Evolutionary conservation across 2,113 vertebrate genomes (phyloP), one percentile per base, ranked within the genome.

Genomic region (Thermophis baileyi): DNA sequence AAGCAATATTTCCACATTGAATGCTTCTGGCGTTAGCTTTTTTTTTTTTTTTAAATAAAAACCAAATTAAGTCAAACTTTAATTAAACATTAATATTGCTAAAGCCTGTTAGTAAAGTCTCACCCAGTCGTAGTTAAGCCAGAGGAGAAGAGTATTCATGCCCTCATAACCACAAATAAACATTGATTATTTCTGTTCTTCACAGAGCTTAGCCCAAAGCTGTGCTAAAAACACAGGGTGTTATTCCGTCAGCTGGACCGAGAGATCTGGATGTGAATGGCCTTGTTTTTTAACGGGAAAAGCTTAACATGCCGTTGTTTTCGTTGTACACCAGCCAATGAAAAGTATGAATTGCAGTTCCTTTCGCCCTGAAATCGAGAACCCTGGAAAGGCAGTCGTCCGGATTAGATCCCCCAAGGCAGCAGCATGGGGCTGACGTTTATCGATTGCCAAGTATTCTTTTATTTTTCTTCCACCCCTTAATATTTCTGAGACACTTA

Each of bases 321-420:
- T 87, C 50, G 63, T 93, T 93, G 92, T 93, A 93, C 47, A 22
- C 81, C 51, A 55, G 89, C 92, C 92, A 93, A 90, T 85, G 40
- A 87, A 87, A 93, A 90, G 89, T 90, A 93, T 93, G 90, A 51
- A 86, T 44, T 86, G 74, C 81, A 60, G 46, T 54, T 93, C 89
- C 88, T 93, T 86, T 51, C 60, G 46, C 74, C 7, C n/a, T 63
- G 89, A 90, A 90, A 90, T 14, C 3, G 74, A 90, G 92, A 93
- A 86, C 2, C 35, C 16, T 87, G 81, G 89, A 20, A 44, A 35
- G 53, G 54, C n/a, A 60, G 46, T 46, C 20, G 11, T 40, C 30
- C 3, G 4, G 22, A n/a, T 60, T 20, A 9, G 74, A 60, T 90
- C 92, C 44, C 88, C 51, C 81, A 90, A n/a, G 81, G 49, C 89